Evolutionary conservation across 2,888 invertebrate genomes (phyloP).

Genomic region (Merodon equestris): DNA sequence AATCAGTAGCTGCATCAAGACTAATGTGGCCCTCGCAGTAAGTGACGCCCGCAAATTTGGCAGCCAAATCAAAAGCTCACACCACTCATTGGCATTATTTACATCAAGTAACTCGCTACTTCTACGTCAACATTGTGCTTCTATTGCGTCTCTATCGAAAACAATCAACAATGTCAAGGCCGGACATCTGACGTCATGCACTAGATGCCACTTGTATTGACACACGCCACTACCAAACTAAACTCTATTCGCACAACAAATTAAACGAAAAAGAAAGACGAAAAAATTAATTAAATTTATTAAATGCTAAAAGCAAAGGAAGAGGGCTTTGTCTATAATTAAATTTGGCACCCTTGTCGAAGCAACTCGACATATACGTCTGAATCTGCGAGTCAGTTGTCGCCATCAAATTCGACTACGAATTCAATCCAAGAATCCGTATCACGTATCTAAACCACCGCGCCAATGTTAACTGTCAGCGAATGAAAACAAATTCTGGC

Average conservation of each 20-base stretch:
- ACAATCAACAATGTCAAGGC: constrained; percentile 48
- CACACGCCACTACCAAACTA: background rate
- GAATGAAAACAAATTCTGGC: constrained; percentile 62
- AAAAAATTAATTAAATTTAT: constrained; percentile 45
- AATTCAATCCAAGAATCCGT: constrained; percentile 37
- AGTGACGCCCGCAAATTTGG: too few relatives aligned
- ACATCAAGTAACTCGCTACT: constrained; percentile 21
- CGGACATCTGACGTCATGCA: constrained; percentile 38
- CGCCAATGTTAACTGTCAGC: constrained; percentile 54
- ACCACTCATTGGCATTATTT: too few relatives aligned
- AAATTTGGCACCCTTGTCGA: constrained; percentile 61
- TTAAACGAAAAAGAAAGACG: constrained; percentile 14
- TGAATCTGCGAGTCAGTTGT: constrained; percentile 11
- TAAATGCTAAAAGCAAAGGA: constrained; percentile 28
- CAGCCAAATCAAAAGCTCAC: too few relatives aligned
- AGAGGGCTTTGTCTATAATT: constrained; percentile 50
- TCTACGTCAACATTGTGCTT: constrained; percentile 32
- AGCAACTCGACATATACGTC: constrained; percentile 17
- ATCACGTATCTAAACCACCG: constrained; percentile 61
- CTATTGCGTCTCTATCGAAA: too few relatives aligned
- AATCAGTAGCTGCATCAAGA: too few relatives aligned
- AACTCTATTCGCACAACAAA: background rate
- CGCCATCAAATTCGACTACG: constrained; percentile 55
- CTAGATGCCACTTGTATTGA: too few relatives aligned
- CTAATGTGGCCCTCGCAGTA: too few relatives aligned